Conservation (phyloP, 2,113 vertebrate species). For the Callaeas wilsoni region DNA sequence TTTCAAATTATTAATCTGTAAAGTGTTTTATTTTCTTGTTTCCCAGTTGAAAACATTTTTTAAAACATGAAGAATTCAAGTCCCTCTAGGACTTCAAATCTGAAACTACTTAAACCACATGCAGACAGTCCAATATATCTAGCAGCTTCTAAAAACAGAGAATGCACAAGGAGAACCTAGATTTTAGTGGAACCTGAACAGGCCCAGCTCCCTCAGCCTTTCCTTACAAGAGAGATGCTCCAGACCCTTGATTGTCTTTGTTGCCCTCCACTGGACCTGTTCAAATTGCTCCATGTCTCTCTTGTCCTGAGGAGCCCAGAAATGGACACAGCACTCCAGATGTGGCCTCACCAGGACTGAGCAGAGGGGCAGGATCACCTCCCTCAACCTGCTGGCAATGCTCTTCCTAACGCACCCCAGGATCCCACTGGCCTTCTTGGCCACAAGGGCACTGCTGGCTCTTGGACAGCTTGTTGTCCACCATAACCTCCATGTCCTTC, state of each 20-base stretch:
- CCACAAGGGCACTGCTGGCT: not conserved
- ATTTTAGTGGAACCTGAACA: not conserved
- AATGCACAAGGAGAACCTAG: not conserved
- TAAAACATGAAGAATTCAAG: not conserved
- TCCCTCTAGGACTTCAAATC: not conserved
- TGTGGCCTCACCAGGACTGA: too few relatives aligned
- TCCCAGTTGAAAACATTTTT: not conserved
- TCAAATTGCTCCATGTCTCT: rapidly evolving
- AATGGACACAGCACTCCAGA: not conserved
- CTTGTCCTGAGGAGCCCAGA: not conserved
- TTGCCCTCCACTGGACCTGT: rapidly evolving
- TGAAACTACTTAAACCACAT: not conserved
- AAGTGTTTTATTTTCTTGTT: not conserved
- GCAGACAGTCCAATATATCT: not conserved
- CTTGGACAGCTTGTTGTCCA: not conserved
- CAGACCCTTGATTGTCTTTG: not conserved
- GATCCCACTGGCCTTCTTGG: not conserved
- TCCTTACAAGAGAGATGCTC: not conserved
- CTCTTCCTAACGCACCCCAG: not conserved
- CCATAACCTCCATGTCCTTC: rapidly evolving
- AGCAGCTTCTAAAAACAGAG: not conserved
- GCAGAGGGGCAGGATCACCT: not conserved
- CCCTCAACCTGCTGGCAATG: not conserved
- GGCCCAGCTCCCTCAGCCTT: not conserved
- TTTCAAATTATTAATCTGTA: not conserved